These are phyloP conservation scores for Tetranychus urticae DNA, from an alignment of 1,140 invertebrate species.

Conservation along the genomic window DNA sequence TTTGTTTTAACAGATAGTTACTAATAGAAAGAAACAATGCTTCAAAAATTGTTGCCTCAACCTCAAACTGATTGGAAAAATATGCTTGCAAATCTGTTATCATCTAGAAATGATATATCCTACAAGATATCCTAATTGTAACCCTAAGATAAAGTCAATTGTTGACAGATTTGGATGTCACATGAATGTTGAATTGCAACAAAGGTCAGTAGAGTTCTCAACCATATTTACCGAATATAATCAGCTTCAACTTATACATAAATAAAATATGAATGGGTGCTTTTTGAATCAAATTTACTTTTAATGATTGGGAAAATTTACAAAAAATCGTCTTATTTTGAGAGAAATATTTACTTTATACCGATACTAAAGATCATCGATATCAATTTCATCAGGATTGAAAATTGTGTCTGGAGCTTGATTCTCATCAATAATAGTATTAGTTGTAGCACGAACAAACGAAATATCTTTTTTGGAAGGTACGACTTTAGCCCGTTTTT, in stretches of 20 bases:
- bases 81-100: neutral
- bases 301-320: no score
- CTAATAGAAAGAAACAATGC: slow-evolving; percentile 23
- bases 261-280: no score
- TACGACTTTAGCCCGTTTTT: neutral
- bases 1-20: no score
- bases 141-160: slow-evolving; percentile 53
- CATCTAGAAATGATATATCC: neutral
- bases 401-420: slow-evolving; percentile 37
- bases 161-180: slow-evolving; percentile 74
- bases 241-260: slow-evolving; percentile 27
- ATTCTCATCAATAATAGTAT: slow-evolving; percentile 26
- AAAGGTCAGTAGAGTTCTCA: slow-evolving; percentile 81
- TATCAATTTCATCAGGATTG: slow-evolving; percentile 85
- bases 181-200: slow-evolving; percentile 84
- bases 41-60: neutral
- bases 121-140: slow-evolving; percentile 33
- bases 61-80: neutral
- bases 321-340: no score
- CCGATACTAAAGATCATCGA: slow-evolving; percentile 19
- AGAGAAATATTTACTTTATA: no score
- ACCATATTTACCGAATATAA: slow-evolving; percentile 69
- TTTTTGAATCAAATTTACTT: no score
- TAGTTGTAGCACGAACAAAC: slow-evolving; percentile 21
- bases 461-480: slow-evolving; percentile 12